Evolutionary conservation across 2,113 vertebrate species (phyloP).

Genomic region (Hirundichthys speculiger): DNA sequence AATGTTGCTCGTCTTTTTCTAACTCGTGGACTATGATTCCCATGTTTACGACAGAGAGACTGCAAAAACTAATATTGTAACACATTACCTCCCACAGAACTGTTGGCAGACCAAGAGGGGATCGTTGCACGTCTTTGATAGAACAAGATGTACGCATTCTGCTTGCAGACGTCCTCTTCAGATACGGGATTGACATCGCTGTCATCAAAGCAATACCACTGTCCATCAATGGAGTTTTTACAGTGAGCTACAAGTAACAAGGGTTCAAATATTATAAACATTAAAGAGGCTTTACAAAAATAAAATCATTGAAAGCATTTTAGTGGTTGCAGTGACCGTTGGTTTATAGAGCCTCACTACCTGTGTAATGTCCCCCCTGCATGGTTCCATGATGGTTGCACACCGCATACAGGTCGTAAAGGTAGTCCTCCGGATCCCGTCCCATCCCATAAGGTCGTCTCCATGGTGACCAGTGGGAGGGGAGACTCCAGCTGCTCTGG

Average conservation of each 20-base stretch:
- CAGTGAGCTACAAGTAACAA: constrained; percentile 85
- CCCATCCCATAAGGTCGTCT: constrained; percentile 91
- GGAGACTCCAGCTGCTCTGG: constrained; percentile 96
- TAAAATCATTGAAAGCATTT: background rate
- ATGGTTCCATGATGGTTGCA: constrained; percentile 98
- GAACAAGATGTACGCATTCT: constrained; percentile 95
- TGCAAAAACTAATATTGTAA: background rate
- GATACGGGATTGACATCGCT: constrained; percentile 92
- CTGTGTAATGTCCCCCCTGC: constrained; percentile 98
- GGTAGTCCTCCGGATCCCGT: constrained; percentile 93
- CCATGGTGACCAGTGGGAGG: constrained; percentile 96
- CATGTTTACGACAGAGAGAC: background rate
- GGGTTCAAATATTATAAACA: background rate
- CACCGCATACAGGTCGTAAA: constrained; percentile 96
- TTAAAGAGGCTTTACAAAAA: no score
- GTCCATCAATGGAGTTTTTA: constrained; percentile 97
- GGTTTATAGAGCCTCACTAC: constrained; percentile 53
- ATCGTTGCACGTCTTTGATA: constrained; percentile 95
- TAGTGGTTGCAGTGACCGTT: no score
- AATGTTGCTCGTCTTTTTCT: no score
- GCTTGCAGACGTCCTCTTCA: constrained; percentile 94
- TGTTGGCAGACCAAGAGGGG: constrained; percentile 97
- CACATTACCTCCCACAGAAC: constrained; percentile 92
- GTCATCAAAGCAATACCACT: constrained; percentile 99
- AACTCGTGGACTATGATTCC: no score